Base-by-base conservation (phyloP, 1,140 invertebrate species). In the Pogonomyrmex californicus region DNA sequence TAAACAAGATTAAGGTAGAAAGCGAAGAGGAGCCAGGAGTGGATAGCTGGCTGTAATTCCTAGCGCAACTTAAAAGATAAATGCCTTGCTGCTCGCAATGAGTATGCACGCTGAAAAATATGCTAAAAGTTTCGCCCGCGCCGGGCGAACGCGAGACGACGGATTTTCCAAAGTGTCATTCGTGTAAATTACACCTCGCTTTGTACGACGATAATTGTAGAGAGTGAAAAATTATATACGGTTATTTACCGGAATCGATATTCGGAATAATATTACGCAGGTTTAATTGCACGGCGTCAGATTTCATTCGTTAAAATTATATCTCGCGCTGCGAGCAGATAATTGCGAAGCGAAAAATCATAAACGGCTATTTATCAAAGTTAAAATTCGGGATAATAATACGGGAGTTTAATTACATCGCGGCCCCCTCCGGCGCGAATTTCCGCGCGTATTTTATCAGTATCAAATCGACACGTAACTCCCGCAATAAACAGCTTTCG, bases 1-100 rank as follows among this genome's bases (percentile, higher is more conserved):
- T 79, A 41, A 83, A 56, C 56, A 77, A 76, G 70, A 81, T 70
- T 76, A 88, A 90, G 65, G 68, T 66, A 77, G 58, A 81, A 51
- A 62, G 23, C 44, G 49, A 14, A 7, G 56, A 71, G 47, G 71
- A 60, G 76, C n/a, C 23, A 49, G 62, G 81, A 86, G 82, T 56
- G 73, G 38, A 62, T 79, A 47, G 71, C 54, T 12, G 54, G 38
- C 54, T 86, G 86, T 86, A 87, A 86, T 86, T 86, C 65, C 51
- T 70, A 36, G 71, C 47, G 79, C 56, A 73, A 83, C 79, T 73
- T 73, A 38, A 60, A 83, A 73, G 66, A 83, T 73, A 83, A 83
- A 75, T 83, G 79, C 66, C 54, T 60, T 30, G 65, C 63, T 58
- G 23, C 78, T 82, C 68, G 41, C 66, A 58, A 82, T 65, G 49